Percentiles rank a stretch among this genome's conserved stretches.
Evolutionary conservation across 2,113 vertebrate genomes (phyloP).

Genomic region (Paracanthobrama guichenoti): DNA sequence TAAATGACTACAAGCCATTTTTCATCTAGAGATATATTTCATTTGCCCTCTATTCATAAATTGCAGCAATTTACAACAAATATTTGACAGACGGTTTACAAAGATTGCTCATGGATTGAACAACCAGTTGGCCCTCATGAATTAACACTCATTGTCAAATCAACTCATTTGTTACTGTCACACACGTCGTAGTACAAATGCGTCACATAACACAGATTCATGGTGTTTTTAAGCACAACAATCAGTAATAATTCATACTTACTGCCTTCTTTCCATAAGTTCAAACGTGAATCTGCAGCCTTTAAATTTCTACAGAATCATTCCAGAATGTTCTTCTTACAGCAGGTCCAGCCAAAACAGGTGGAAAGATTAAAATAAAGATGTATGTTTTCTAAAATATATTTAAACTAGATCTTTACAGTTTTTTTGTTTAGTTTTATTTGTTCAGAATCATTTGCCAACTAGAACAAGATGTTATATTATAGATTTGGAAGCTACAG

Average conservation of each 20-base stretch:
- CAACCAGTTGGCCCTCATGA: too few relatives aligned
- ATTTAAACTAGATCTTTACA: constrained; percentile 62
- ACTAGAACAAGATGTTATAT: constrained; percentile 56
- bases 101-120: too few relatives aligned
- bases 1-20: neutral
- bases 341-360: constrained; percentile 25
- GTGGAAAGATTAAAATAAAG: constrained; percentile 38
- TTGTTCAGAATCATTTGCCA: constrained; percentile 71
- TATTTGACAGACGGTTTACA: neutral
- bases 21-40: neutral
- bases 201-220: neutral
- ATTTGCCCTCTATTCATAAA: neutral
- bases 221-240: neutral
- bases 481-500: constrained; percentile 57
- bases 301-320: constrained; percentile 27
- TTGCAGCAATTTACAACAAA: neutral
- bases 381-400: constrained; percentile 63
- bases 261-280: neutral
- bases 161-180: neutral
- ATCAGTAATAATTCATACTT: neutral
- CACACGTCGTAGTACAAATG: neutral
- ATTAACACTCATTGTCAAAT: too few relatives aligned
- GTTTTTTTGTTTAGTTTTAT: constrained; percentile 52
- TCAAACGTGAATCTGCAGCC: neutral
- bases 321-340: constrained; percentile 68